Base-by-base conservation (phyloP, 2,888 invertebrate genomes). In the Lasiommata megera region DNA sequence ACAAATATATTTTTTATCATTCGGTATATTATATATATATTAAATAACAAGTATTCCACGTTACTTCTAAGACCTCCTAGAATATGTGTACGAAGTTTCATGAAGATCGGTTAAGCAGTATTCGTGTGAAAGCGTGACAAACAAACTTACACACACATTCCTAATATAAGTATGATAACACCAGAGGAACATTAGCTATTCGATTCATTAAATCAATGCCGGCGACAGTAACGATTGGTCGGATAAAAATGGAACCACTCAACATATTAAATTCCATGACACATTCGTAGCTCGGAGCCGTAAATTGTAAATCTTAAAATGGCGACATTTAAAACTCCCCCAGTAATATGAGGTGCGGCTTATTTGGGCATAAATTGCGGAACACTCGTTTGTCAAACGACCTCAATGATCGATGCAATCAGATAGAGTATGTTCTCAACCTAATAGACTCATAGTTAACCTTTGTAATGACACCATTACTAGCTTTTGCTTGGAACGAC, bases 251-350 rank as follows among this genome's bases (percentile, higher is more conserved):
- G 72, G 71, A 63, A 78, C 82, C 85, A 87, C 85, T 88, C 78
- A 84, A 79, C 73, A 80, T 86, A 89, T 88, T 88, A 87, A 85
- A 84, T 82, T 83, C 77, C 67, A 82, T 84, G 83, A 86, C 67
- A 82, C 80, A 88, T 77, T 70, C 71, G 67, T 67, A 70, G 66
- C 63, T 64, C 67, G 64, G 63, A 64, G 73, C 73, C 73, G 76
- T 77, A 76, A 83, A 84, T 79, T 80, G 80, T 83, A 80, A 77
- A 79, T 85, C 80, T 82, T 80, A 78, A 80, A 84, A 86, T 84
- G 79, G 77, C 74, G 79, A 74, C 80, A 76, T 84, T 85, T 67
- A 65, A 83, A 84, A 83, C 80, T 79, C 86, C 86, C 87, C 78
- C 67, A 70, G 82, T 85, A 80, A 84, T 85, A 85, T 86, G 83